Evolutionary conservation across 2,888 invertebrate genomes (phyloP).

Genomic region (Oeneis ivallda): DNA sequence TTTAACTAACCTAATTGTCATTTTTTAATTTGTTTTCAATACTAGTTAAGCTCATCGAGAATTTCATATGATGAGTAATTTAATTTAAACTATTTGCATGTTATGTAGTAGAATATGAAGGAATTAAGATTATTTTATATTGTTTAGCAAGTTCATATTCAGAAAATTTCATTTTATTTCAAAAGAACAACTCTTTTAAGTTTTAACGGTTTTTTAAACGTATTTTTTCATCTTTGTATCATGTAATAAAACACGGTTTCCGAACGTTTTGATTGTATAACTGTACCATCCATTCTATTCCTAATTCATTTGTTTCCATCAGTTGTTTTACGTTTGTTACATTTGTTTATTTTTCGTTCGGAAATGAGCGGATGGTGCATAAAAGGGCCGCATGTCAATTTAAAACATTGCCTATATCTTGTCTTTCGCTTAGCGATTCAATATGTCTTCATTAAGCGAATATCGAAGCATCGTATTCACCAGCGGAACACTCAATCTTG

Average conservation of each 20-base stretch:
- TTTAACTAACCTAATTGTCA: no score
- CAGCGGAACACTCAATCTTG: conserved; percentile 75
- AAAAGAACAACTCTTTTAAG: no score
- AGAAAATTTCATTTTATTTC: no score
- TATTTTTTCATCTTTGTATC: no score
- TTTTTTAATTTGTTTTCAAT: no score
- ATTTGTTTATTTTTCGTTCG: conserved; percentile 29
- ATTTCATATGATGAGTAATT: no score
- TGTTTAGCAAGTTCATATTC: no score
- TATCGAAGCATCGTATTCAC: conserved; percentile 74
- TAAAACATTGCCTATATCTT: conserved; percentile 75
- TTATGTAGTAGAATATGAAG: no score
- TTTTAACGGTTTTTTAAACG: no score
- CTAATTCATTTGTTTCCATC: conserved; percentile 18
- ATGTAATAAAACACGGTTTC: neutral
- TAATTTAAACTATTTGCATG: no score
- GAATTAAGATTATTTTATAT: no score
- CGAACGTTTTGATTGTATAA: conserved; percentile 1
- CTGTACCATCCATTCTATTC: neutral
- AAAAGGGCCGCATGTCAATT: conserved; percentile 75
- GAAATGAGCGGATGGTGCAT: conserved; percentile 33
- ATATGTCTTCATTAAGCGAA: conserved; percentile 81
- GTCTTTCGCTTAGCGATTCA: conserved; percentile 76
- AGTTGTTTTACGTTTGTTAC: conserved; percentile 19
- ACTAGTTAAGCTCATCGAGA: no score